Evolutionary conservation across 2,888 invertebrate species (phyloP), one percentile per base, ranked within the genome.

Genomic region (Hydrotaea diabolus): DNA sequence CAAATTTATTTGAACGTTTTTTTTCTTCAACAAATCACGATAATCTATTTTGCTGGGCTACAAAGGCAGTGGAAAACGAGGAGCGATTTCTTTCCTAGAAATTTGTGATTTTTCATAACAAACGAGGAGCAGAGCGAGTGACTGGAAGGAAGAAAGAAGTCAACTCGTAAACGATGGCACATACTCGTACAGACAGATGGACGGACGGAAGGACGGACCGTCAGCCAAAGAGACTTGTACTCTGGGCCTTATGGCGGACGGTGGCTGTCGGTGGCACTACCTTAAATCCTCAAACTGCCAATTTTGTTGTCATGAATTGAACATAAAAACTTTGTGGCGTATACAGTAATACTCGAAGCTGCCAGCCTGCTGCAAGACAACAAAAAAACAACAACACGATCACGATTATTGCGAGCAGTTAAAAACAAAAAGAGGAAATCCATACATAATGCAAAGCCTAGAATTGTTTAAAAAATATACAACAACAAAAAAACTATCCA

Each of bases 281-380:
- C 82, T 85, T 77, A 80, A 85, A 82, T 69, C 69, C 80, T 74
- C 69, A 82, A 85, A 82, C 85, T 85, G 85, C 82, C 85, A 85
- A 85, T 85, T 85, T 85, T 82, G 79, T 85, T 85, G 85, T 85
- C 85, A 85, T 85, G 85, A 85, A 85, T 80, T 85, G 82, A 77
- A 82, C 82, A 85, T 85, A 85, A 85, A 85, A 85, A 73, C 46
- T 69, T 43, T 69, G 69, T 69, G 23, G 43, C 4, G 46, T 46
- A 69, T 43, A 31, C 31, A 31, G 31, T 31, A n/a, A n/a, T n/a
- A n/a, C n/a, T n/a, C n/a, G n/a, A n/a, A n/a, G n/a, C 31, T 4
- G 31, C 31, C 31, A 31, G 31, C 31, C 31, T 4, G 31, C 31
- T 7, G 31, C n/a, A 31, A 3, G 31, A 62, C 4, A 5, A 21